These are phyloP conservation scores for Macrosteles quadrilineatus DNA, from an alignment of 1,140 invertebrate genomes.

Conservation along the genomic window DNA sequence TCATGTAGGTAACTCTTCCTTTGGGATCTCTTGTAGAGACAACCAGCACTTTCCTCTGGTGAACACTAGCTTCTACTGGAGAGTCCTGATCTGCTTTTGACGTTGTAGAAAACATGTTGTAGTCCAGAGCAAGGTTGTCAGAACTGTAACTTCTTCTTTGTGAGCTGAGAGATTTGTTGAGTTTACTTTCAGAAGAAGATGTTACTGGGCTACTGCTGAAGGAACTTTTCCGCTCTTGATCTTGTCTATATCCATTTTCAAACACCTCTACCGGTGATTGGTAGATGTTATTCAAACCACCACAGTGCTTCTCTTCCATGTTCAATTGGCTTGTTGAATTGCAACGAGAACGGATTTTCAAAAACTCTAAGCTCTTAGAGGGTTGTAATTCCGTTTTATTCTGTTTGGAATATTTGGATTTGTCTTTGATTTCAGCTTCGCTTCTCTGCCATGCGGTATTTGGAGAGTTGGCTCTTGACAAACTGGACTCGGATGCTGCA, in stretches of 20 bases:
- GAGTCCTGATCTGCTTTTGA: not conserved
- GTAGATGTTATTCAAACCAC: not conserved
- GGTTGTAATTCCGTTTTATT: constrained; percentile 41
- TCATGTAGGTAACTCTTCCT: constrained; percentile 51
- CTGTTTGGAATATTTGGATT: constrained; percentile 8
- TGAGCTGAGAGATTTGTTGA: constrained; percentile 22
- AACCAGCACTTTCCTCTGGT: constrained; percentile 54
- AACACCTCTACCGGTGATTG: constrained; percentile 2
- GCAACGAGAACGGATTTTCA: constrained; percentile 45
- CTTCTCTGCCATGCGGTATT: constrained; percentile 46
- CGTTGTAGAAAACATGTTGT: constrained; percentile 59
- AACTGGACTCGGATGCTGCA: constrained; percentile 55
- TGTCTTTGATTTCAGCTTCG: constrained; percentile 45
- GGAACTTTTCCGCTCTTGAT: not conserved
- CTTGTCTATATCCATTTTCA: not conserved
- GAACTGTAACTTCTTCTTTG: constrained; percentile 47
- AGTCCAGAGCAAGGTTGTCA: constrained; percentile 70
- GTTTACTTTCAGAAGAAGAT: constrained; percentile 20
- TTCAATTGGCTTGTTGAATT: not conserved
- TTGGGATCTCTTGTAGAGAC: constrained; percentile 58
- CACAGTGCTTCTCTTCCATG: not conserved
- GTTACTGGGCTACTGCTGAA: constrained; percentile 10
- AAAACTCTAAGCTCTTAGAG: constrained; percentile 61
- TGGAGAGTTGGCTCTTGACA: constrained; percentile 46
- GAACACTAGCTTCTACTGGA: constrained; percentile 13